Evolutionary conservation across 1,140 invertebrate species (phyloP), one percentile per base, ranked within the genome.

Genomic region (Drosophila asahinai): DNA sequence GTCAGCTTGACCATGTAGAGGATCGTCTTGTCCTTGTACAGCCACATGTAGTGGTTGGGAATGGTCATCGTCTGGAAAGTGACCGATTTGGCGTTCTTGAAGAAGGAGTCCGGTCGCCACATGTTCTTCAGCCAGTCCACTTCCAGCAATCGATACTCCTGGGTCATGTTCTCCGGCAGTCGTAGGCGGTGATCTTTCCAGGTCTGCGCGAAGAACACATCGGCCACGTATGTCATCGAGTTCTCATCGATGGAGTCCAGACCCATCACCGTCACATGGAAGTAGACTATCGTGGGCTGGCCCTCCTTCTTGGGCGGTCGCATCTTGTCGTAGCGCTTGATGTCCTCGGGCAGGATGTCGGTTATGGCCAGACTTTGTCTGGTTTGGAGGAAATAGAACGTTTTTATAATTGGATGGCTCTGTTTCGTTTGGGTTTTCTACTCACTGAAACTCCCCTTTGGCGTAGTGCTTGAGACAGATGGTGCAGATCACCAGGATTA

Each of bases 1-100:
- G 97, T 98, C 64, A 98, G 93, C 94, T 97, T 97, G 45, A 97
- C 96, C 97, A 97, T 97, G 86, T 97, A 97, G 1, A 97, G 93
- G 61, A 97, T 97, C 1, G 96, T 97, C 93, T 97, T 97, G 89
- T 97, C 97, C 92, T 97, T 97, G 92, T 97, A 97, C 12, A 97
- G 93, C 97, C 97, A 97, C 78, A 97, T 95, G 79, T 97, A 97
- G 90, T 98, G 97, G 93, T 98, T 98, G 0, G 97, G 97, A 76
- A 98, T 97, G 48, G 97, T 98, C 97, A 98, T 98, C 0, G 97
- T 97, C 93, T 98, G 97, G 90, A 98, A 98, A 4, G 97, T 98
- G 0, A 98, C 97, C 9, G 97, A 97, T 93, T 98, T 98, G 38
- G 97, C 97, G 92, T 97, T 97, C 92, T 97, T 97, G 92, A 97